phyloP scores from a whole-genome alignment of 1,140 invertebrate species.

The Eueides isabella region DNA sequence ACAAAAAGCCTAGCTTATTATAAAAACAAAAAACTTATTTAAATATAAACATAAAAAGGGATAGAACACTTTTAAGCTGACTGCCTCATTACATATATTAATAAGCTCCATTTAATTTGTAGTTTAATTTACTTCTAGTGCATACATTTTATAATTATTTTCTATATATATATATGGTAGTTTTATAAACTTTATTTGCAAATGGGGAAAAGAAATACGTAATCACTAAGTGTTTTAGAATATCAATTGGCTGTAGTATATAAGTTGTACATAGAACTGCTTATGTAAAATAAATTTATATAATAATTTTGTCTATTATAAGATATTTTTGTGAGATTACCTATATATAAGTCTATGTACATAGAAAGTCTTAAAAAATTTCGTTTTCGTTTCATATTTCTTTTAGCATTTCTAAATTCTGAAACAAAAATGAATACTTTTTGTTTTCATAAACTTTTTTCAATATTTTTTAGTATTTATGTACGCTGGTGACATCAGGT shows the following conservation, averaged over 20 bases:
- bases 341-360: not conserved
- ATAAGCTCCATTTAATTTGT: conserved; percentile 7
- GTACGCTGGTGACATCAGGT: too few species aligned
- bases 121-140: not conserved
- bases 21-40: not conserved
- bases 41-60: conserved; percentile 2
- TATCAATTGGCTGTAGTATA: not conserved
- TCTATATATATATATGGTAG: not conserved
- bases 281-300: conserved; percentile 1
- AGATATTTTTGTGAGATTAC: not conserved
- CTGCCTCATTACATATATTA: conserved; percentile 2
- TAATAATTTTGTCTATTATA: not conserved
- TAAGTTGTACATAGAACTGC: conserved; percentile 14
- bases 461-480: too few species aligned
- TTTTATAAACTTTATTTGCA: conserved; percentile 43
- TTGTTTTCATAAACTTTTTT: too few species aligned
- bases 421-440: too few species aligned
- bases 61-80: not conserved
- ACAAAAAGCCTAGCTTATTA: too few species aligned
- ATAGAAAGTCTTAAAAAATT: not conserved
- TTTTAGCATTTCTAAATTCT: too few species aligned
- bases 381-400: too few species aligned
- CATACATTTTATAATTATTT: not conserved
- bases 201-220: conserved; percentile 76
- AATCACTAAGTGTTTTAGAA: conserved; percentile 49